These are phyloP conservation scores for Typhlomys cinereus DNA, from an alignment of 2,113 vertebrate genomes.

Conservation along the genomic window DNA sequence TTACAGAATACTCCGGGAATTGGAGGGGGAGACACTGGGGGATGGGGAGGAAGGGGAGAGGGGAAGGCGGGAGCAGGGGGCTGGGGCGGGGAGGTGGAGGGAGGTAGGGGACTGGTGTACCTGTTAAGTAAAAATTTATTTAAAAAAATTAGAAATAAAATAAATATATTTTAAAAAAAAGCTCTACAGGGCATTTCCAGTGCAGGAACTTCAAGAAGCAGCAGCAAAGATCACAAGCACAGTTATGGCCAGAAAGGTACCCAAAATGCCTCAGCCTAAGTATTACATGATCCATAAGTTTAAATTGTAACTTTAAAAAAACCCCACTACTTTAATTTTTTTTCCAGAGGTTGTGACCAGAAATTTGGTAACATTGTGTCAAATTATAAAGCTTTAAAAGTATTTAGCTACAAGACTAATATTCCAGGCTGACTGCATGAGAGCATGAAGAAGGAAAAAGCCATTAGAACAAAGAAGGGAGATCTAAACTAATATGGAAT, in stretches of 20 bases:
- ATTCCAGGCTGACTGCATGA: neutral
- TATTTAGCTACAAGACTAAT: neutral
- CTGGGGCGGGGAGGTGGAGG: no score
- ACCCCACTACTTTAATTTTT: neutral
- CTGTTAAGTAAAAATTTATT: no score
- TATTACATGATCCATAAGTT: neutral
- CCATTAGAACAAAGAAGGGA: neutral
- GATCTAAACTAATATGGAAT: neutral
- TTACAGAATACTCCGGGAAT: no score
- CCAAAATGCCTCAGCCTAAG: neutral
- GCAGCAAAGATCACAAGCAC: neutral
- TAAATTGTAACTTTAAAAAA: neutral
- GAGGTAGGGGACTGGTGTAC: no score
- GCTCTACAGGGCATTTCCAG: neutral
- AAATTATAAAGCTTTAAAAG: neutral
- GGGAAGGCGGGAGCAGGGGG: no score
- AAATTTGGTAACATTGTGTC: neutral
- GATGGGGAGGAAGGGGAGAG: no score
- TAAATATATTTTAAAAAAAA: no score
- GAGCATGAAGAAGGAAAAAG: neutral
- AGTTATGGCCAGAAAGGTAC: neutral
- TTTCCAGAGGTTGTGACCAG: neutral
- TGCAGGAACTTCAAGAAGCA: neutral
- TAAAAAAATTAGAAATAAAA: no score
- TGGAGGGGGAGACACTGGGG: no score